Percentiles rank a stretch among this genome's conserved stretches.
Evolutionary conservation across 2,797 vertebrate genomes (phyloP).

Genomic region (Cephalopachus bancanus): DNA sequence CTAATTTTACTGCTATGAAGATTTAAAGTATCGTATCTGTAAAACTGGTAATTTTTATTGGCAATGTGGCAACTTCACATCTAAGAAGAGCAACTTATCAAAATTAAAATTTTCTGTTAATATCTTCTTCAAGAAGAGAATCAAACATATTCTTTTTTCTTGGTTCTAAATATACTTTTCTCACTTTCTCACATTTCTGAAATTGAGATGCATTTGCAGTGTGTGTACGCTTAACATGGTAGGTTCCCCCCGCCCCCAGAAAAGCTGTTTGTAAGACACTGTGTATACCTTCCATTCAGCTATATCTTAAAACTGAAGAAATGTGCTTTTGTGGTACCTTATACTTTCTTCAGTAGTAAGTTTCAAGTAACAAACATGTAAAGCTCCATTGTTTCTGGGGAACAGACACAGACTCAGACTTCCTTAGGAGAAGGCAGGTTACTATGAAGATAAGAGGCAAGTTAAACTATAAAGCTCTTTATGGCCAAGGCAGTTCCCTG

Average conservation of each 20-base stretch:
- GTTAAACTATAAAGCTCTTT: background rate
- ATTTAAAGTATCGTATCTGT: conserved; percentile 50
- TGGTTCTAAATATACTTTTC: conserved; percentile 5
- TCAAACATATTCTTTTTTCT: conserved; percentile 26
- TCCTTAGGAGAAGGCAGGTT: background rate
- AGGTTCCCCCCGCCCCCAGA: background rate
- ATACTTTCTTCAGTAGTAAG: background rate
- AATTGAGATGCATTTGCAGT: background rate
- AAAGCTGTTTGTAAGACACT: conserved; percentile 25
- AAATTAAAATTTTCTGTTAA: background rate
- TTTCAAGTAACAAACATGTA: conserved; percentile 23
- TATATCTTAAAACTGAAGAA: conserved; percentile 42
- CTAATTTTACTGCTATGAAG: conserved; percentile 49
- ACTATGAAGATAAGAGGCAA: background rate
- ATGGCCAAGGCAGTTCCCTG: background rate
- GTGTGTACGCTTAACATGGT: background rate
- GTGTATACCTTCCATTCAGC: background rate
- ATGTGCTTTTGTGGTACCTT: conserved; percentile 17
- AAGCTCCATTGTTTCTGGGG: background rate
- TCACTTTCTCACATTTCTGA: conserved; percentile 38
- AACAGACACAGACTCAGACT: background rate
- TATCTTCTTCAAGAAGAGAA: conserved; percentile 13
- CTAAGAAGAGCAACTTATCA: background rate
- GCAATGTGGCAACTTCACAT: background rate
- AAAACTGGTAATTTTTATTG: conserved; percentile 1